A percentile compares a stretch with the other conserved stretches of the same genome.
phyloP scores from a whole-genome alignment of 2,888 invertebrate genomes.

The Chymomyza caudatula region DNA sequence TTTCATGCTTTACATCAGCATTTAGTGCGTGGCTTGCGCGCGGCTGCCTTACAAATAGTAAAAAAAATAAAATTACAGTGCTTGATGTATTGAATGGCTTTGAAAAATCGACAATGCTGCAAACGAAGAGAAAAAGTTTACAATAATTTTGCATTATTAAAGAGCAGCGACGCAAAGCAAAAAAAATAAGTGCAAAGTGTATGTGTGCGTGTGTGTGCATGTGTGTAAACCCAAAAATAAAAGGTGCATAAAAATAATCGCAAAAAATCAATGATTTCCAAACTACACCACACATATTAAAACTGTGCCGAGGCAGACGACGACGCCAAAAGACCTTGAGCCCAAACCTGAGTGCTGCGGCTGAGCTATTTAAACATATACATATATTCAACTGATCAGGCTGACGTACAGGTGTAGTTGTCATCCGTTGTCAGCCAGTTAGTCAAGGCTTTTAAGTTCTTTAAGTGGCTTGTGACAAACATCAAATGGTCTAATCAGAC shows the following conservation, averaged over 20 bases:
- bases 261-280: slow-evolving; percentile 1
- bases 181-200: not conserved
- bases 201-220: not conserved
- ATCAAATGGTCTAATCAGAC: slow-evolving; percentile 47
- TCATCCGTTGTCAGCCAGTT: slow-evolving; percentile 14
- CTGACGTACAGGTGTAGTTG: slow-evolving; percentile 64
- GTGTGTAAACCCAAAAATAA: not conserved
- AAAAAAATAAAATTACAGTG: not conserved
- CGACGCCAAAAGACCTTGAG: slow-evolving; percentile 52
- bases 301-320: not conserved
- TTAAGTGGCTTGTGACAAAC: not conserved
- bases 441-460: not conserved
- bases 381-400: slow-evolving; percentile 62
- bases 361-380: slow-evolving; percentile 42
- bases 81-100: not conserved
- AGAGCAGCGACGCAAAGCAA: not conserved
- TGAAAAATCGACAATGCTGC: not conserved
- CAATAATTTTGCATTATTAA: not conserved
- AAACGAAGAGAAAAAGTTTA: not conserved
- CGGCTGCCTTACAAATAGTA: not conserved
- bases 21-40: not conserved
- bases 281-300: slow-evolving; percentile 3
- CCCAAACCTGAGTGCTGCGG: slow-evolving; percentile 16
- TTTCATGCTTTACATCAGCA: not conserved
- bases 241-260: not conserved